Percentiles rank a stretch among this genome's conserved stretches.
Evolutionary conservation across 2,113 vertebrate species (phyloP).

Genomic region (Crocuta crocuta): DNA sequence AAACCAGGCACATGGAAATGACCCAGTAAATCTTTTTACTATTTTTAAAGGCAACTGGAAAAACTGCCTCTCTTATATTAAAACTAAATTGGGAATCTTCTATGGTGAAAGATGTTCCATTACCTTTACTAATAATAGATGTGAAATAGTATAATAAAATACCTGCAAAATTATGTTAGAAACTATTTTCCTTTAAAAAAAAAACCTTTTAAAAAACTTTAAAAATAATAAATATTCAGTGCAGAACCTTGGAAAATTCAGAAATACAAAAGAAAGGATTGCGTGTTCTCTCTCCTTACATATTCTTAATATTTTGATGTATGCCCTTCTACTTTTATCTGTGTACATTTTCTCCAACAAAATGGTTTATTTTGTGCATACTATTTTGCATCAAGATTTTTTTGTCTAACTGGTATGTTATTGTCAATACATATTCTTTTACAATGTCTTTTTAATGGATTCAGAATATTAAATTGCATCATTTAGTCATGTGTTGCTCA

Average conservation of each 20-base stretch:
- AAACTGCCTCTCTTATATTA: slow-evolving; percentile 59
- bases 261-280: slow-evolving; percentile 25
- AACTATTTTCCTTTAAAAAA: slow-evolving; percentile 31
- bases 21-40: slow-evolving; percentile 64
- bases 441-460: slow-evolving; percentile 8
- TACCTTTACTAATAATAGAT: slow-evolving; percentile 63
- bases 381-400: slow-evolving; percentile 9
- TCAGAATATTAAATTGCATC: not conserved
- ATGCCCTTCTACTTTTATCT: not conserved
- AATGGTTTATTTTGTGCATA: slow-evolving; percentile 1
- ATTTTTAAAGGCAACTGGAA: slow-evolving; percentile 66
- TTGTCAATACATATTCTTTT: not conserved
- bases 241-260: slow-evolving; percentile 22
- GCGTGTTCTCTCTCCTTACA: not conserved
- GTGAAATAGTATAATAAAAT: slow-evolving; percentile 62
- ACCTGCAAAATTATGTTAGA: slow-evolving; percentile 51
- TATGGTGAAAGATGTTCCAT: slow-evolving; percentile 28
- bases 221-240: slow-evolving; percentile 18
- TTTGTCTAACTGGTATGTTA: not conserved
- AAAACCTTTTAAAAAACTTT: not conserved
- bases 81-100: slow-evolving; percentile 60
- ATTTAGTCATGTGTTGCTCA: slow-evolving; percentile 9
- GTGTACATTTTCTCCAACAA: slow-evolving; percentile 10
- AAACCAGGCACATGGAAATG: slow-evolving; percentile 41
- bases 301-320: slow-evolving; percentile 28